A percentile compares a stretch with the other conserved stretches of the same genome.
These are phyloP conservation scores for Zaprionus ghesquierei DNA, from an alignment of 1,140 invertebrate genomes.

Conservation along the genomic window DNA sequence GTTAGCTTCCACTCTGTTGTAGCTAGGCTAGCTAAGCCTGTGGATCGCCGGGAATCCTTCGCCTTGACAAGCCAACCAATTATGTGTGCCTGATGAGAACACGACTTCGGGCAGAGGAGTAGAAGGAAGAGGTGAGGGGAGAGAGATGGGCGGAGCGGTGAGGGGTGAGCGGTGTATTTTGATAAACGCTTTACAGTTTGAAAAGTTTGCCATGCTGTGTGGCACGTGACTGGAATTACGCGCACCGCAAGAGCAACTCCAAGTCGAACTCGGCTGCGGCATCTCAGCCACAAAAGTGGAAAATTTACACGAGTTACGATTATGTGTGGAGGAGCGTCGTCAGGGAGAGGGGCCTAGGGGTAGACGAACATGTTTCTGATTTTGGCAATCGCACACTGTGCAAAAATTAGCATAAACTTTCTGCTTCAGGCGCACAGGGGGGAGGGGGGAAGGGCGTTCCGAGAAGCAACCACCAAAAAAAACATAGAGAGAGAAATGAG, in stretches of 20 bases:
- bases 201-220: conserved; percentile 70
- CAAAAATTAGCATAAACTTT: conserved; percentile 63
- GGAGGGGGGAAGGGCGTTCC: conserved; percentile 7
- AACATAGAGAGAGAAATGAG: neutral
- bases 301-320: conserved; percentile 59
- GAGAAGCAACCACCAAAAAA: neutral
- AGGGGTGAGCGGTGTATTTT: conserved; percentile 38
- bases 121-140: too few relatives aligned
- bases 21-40: neutral
- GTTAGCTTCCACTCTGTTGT: neutral
- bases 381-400: conserved; percentile 69
- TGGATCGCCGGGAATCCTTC: conserved; percentile 38
- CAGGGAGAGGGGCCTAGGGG: neutral
- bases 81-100: conserved; percentile 45
- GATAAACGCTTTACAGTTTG: conserved; percentile 79
- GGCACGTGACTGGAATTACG: conserved; percentile 78
- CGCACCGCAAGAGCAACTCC: conserved; percentile 25
- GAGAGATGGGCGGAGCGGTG: neutral
- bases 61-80: conserved; percentile 55
- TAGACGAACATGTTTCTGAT: conserved; percentile 59
- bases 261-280: conserved; percentile 5
- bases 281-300: conserved; percentile 20
- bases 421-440: too few relatives aligned
- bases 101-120: neutral
- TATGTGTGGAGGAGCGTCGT: neutral